These are phyloP conservation scores for Drosophila mayri DNA, from an alignment of 1,140 invertebrate species.

Conservation along the genomic window DNA sequence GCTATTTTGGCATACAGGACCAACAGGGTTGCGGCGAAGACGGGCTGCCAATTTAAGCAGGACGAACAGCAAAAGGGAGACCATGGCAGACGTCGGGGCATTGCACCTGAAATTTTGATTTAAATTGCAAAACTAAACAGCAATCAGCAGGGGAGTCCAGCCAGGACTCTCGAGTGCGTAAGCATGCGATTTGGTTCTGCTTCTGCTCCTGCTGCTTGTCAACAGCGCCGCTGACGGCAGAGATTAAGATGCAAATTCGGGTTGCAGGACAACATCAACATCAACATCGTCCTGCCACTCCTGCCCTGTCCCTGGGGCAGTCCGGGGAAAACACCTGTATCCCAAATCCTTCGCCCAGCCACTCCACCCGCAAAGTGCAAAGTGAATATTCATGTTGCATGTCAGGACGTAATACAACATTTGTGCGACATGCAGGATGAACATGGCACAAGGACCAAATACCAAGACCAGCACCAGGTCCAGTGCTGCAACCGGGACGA, in stretches of 20 bases:
- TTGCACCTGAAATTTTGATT: slow-evolving; percentile 76
- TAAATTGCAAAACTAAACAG: slow-evolving; percentile 83
- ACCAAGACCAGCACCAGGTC: neutral
- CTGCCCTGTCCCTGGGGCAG: slow-evolving; percentile 14
- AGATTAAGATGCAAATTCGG: slow-evolving; percentile 82
- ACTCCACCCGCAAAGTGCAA: slow-evolving; percentile 72
- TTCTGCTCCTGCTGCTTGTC: slow-evolving; percentile 47
- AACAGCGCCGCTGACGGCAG: slow-evolving; percentile 76
- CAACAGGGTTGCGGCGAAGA: slow-evolving; percentile 11
- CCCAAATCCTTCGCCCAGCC: slow-evolving; percentile 59
- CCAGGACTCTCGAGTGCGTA: slow-evolving; percentile 54
- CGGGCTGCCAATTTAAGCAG: slow-evolving; percentile 26
- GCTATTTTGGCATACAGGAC: slow-evolving; percentile 15
- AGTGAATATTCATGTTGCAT: slow-evolving; percentile 84
- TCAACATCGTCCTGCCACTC: slow-evolving; percentile 8
- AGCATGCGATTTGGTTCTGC: slow-evolving; percentile 64
- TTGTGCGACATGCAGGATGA: slow-evolving; percentile 62
- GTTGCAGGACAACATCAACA: slow-evolving; percentile 58
- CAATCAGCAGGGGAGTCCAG: slow-evolving; percentile 58
- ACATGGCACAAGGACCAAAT: slow-evolving; percentile 25
- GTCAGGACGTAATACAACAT: slow-evolving; percentile 81
- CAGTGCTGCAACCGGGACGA: neutral
- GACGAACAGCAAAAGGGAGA: too few relatives aligned
- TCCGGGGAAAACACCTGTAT: slow-evolving; percentile 74
- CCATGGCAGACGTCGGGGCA: slow-evolving; percentile 3